Percentiles rank a stretch among this genome's conserved stretches.
phyloP scores from a whole-genome alignment of 92 coral and sea anemone species.

The Heliopora coerulea region DNA sequence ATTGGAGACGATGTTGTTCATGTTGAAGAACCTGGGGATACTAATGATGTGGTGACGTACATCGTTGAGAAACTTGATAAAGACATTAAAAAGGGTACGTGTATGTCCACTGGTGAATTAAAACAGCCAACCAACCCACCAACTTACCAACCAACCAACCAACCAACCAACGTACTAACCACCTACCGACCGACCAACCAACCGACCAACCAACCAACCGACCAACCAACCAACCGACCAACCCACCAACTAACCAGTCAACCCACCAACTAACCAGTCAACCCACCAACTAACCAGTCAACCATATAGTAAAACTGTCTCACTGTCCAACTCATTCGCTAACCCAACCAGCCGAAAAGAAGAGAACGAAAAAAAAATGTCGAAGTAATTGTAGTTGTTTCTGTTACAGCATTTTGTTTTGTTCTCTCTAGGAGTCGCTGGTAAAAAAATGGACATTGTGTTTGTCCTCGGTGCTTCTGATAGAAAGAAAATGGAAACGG shows the following conservation, averaged over 20 bases:
- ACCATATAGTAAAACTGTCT: too few species aligned
- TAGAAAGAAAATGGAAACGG: slow-evolving; percentile 62
- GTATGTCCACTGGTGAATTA: neutral
- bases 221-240: neutral
- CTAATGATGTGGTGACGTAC: slow-evolving; percentile 16
- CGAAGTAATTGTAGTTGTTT: too few species aligned
- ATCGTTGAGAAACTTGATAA: slow-evolving; percentile 24
- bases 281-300: too few species aligned
- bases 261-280: too few species aligned
- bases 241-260: too few species aligned
- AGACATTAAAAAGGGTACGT: slow-evolving; percentile 45
- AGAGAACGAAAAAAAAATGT: too few species aligned
- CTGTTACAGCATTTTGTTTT: neutral
- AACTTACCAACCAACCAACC: neutral
- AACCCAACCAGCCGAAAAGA: too few species aligned
- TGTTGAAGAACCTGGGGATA: slow-evolving; percentile 46
- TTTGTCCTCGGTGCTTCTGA: slow-evolving; percentile 60
- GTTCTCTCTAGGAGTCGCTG: neutral
- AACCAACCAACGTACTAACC: too few species aligned
- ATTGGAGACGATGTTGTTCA: slow-evolving; percentile 34
- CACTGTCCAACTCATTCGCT: too few species aligned
- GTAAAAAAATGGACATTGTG: slow-evolving; percentile 6
- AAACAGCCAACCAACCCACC: neutral
- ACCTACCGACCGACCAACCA: too few species aligned
- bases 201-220: neutral